Conservation (phyloP, 2,113 vertebrate genomes). For the Orthonyx spaldingii region DNA sequence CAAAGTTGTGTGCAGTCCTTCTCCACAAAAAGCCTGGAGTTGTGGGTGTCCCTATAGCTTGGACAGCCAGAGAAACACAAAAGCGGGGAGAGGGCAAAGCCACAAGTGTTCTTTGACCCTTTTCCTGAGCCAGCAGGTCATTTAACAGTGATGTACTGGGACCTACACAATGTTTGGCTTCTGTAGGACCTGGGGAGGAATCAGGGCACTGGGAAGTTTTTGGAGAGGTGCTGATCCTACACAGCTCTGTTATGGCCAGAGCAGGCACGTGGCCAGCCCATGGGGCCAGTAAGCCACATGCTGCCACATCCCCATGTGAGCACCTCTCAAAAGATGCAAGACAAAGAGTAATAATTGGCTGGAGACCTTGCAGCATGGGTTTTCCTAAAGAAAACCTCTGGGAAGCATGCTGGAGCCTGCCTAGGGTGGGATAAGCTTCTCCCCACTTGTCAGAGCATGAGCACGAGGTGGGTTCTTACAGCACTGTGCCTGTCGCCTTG, state of each 20-base stretch:
- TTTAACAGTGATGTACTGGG: rapidly evolving
- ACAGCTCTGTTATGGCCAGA: neutral
- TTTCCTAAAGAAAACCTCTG: neutral
- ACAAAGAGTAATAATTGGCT: neutral
- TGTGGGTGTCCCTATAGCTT: neutral
- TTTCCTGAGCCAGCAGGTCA: neutral
- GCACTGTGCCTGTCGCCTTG: conserved; percentile 59
- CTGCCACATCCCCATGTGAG: neutral
- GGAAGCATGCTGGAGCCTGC: neutral
- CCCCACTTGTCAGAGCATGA: neutral
- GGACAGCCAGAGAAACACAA: neutral
- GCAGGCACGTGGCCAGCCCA: rapidly evolving
- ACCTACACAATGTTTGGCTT: neutral
- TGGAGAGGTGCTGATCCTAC: neutral
- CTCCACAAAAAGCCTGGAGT: neutral
- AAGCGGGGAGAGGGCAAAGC: neutral
- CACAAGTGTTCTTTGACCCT: neutral
- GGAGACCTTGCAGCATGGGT: neutral
- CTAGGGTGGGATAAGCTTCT: neutral
- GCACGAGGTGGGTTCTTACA: conserved; percentile 60
- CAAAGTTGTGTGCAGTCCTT: neutral
- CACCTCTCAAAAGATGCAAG: neutral
- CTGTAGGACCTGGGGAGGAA: neutral
- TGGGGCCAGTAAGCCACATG: neutral
- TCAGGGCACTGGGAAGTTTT: neutral